Base-by-base conservation (phyloP, 2,888 invertebrate species). In the Bedellia somnulentella region DNA sequence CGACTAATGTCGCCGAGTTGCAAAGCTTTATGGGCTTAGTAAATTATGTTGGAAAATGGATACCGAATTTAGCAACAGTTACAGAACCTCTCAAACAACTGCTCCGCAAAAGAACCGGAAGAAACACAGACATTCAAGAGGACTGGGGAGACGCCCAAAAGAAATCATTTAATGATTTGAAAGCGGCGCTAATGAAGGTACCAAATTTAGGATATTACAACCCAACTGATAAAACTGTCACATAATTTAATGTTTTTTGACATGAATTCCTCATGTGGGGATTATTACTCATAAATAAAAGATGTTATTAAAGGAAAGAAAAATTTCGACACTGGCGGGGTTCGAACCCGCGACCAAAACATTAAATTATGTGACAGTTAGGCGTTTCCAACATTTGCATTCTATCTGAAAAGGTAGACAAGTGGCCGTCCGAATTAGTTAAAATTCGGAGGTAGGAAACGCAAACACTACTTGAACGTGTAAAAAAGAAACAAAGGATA, bases 21-120 rank as follows among this genome's bases (percentile, higher is more conserved):
- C 46, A 46, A 29, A 51, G 49, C 16, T 47, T 49, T 31, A 15
- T 49, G 2, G 47, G 46, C 0, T 12, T 49, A 2, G 31, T 46
- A 2, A 48, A 45, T 26, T 48, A 32, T 29, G 28, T 42, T 1
- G 24, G 25, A 0, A 44, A 42, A 29, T 44, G 46, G 43, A 37
- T 46, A n/a, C 43, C 42, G 1, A 34, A 46, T 29, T 9, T 41
- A 5, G 34, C 43, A 0, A 44, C 43, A 1, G 5, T 18, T 0
- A 42, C 41, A 11, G 45, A 44, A 27, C 44, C 44, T 2, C n/a
- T 45, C 1, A 27, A 11, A 12, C n/a, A 26, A 22, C 14, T 28
- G 9, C 14, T 32, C 10, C 3, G 24, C 3, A 3, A 15, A 23
- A 36, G 31, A 13, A 11, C 29, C 9, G 25, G 31, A 4, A 32